Conservation (phyloP, 2,113 vertebrate species). For the Dromas ardeola region DNA sequence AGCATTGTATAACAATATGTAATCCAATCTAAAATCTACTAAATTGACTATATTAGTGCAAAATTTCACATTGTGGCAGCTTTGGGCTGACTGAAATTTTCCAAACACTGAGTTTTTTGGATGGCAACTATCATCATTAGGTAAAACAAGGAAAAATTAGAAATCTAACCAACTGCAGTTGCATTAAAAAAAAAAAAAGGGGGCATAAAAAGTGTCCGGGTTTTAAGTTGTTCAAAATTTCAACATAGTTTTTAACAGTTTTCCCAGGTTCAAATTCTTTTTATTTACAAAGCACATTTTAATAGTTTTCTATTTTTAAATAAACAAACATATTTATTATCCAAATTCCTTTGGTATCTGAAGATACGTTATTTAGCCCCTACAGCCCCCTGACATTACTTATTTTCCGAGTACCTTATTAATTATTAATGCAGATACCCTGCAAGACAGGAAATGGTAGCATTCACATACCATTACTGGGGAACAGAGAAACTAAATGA, state of each 20-base stretch:
- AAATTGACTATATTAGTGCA: not conserved
- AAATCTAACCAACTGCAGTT: not conserved
- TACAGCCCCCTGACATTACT: not conserved
- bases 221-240: not conserved
- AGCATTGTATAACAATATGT: not conserved
- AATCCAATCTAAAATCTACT: not conserved
- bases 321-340: not conserved
- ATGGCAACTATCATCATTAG: not conserved
- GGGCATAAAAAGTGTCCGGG: not conserved
- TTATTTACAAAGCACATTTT: not conserved
- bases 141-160: not conserved
- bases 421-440: not conserved
- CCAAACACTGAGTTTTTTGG: not conserved
- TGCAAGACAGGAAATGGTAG: not conserved
- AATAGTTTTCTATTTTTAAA: not conserved
- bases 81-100: not conserved
- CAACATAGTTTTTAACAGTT: not conserved
- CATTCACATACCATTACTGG: not conserved
- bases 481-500: not conserved
- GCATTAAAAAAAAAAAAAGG: not conserved
- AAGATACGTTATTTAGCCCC: not conserved
- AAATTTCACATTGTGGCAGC: not conserved
- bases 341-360: not conserved
- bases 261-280: not conserved
- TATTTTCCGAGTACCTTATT: not conserved